These are phyloP conservation scores for Hermaeophaga mercurialis DNA, from an alignment of 2,888 invertebrate species.

Conservation along the genomic window DNA sequence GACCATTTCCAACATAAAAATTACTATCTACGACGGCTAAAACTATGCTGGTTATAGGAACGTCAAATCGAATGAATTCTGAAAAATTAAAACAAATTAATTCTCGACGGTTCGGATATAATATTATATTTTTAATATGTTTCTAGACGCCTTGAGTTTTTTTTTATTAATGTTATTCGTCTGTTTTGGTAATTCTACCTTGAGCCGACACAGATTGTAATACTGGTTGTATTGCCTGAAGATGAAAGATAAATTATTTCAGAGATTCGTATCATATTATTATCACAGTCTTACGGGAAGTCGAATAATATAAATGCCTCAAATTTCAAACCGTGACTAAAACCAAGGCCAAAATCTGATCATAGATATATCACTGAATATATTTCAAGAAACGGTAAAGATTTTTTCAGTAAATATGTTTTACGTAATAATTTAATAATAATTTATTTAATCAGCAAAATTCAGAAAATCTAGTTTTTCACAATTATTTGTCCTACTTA, in stretches of 20 bases:
- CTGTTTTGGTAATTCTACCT: conserved; percentile 23
- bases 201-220: conserved; percentile 8
- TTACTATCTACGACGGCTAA: conserved; percentile 32
- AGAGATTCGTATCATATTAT: too few species aligned
- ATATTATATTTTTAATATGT: conserved; percentile 30
- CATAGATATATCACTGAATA: too few species aligned
- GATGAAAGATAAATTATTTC: neutral
- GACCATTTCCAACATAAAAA: conserved; percentile 34
- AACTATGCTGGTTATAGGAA: conserved; percentile 25
- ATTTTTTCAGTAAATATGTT: too few species aligned
- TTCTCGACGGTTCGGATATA: conserved; percentile 29
- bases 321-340: too few species aligned
- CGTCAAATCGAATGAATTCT: conserved; percentile 34
- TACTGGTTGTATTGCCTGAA: neutral
- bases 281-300: too few species aligned
- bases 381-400: too few species aligned
- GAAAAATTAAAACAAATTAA: conserved; percentile 39
- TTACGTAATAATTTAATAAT: too few species aligned
- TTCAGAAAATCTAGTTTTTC: too few species aligned
- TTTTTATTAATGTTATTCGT: conserved; percentile 23
- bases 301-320: too few species aligned
- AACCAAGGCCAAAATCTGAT: too few species aligned
- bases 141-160: conserved; percentile 23
- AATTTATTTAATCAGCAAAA: too few species aligned
- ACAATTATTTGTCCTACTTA: too few species aligned